Evolutionary conservation across 2,113 vertebrate genomes (phyloP).

Genomic region (Percina caprodes): DNA sequence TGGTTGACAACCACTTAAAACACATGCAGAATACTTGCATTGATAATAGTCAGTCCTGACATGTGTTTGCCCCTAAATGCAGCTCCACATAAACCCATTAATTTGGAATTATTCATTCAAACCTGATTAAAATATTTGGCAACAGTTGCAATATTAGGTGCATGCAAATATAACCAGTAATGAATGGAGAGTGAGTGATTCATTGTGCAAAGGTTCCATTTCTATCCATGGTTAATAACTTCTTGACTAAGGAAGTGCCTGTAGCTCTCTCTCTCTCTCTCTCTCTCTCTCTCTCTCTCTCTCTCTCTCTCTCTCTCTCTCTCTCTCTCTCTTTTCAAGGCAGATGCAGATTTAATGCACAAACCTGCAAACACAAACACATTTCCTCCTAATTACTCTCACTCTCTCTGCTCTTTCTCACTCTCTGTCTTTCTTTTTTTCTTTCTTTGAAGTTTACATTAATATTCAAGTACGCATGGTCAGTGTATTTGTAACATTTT

Average conservation of each 20-base stretch:
- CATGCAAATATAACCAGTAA: background rate
- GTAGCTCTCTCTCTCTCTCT: background rate
- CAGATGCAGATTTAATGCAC: slow-evolving; percentile 5
- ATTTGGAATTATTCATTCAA: background rate
- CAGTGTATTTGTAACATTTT: slow-evolving; percentile 54
- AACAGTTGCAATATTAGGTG: background rate
- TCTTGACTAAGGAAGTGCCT: slow-evolving; percentile 25
- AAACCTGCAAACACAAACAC: slow-evolving; percentile 39
- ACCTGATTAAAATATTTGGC: background rate
- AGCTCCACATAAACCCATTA: background rate
- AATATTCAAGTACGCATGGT: slow-evolving; percentile 58
- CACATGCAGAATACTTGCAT: background rate
- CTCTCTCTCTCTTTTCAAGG: background rate
- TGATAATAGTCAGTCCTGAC: background rate
- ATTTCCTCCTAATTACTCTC: slow-evolving; percentile 43
- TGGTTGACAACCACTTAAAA: background rate
- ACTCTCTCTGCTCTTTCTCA: slow-evolving; percentile 15
- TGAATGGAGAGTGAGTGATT: slow-evolving; percentile 17
- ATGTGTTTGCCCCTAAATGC: background rate
- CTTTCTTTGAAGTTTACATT: slow-evolving; percentile 65
- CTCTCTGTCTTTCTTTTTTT: background rate
- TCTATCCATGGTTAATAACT: background rate
- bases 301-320: background rate
- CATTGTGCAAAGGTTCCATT: background rate
- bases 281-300: slow-evolving; percentile 4